Conservation (phyloP, 1,140 invertebrate species). For the Danaus melanippus region DNA sequence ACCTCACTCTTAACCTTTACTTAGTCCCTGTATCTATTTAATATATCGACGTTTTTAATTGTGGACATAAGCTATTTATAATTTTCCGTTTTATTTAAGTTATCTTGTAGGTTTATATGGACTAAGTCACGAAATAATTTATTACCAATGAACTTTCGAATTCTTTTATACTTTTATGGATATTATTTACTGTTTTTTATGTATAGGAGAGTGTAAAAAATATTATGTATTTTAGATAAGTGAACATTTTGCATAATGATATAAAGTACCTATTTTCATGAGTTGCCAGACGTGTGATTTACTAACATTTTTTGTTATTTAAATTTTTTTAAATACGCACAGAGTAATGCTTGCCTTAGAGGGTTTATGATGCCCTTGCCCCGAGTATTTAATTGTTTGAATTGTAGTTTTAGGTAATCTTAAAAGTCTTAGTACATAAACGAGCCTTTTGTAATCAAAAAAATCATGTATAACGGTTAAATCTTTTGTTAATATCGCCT, state of each 20-base stretch:
- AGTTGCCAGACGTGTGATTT: slow-evolving; percentile 54
- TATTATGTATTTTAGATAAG: slow-evolving; percentile 44
- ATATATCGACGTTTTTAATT: slow-evolving; percentile 12
- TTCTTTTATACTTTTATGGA: slow-evolving; percentile 48
- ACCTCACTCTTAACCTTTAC: slow-evolving; percentile 43
- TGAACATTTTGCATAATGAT: slow-evolving; percentile 35
- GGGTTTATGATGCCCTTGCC: too few relatives aligned
- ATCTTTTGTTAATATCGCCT: too few relatives aligned
- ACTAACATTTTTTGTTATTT: slow-evolving; percentile 41
- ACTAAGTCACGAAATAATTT: slow-evolving; percentile 71
- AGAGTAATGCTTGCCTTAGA: too few relatives aligned
- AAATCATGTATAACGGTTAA: too few relatives aligned
- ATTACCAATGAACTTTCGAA: slow-evolving; percentile 70
- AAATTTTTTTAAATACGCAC: too few relatives aligned
- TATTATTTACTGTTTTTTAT: slow-evolving; percentile 31
- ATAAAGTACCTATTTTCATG: slow-evolving; percentile 28
- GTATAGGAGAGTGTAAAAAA: slow-evolving; percentile 50
- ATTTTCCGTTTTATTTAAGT: slow-evolving; percentile 37
- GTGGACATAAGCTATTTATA: slow-evolving; percentile 35
- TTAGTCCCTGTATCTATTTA: slow-evolving; percentile 33
- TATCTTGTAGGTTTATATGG: slow-evolving; percentile 50
- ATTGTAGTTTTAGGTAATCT: too few relatives aligned
- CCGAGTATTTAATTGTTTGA: too few relatives aligned
- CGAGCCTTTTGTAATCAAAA: too few relatives aligned
- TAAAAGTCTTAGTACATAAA: too few relatives aligned